Evolutionary conservation across 35 echinoderm and acorn worm species (phyloP), one percentile per base, ranked within the genome.

Genomic region (Heliocidaris tuberculata): DNA sequence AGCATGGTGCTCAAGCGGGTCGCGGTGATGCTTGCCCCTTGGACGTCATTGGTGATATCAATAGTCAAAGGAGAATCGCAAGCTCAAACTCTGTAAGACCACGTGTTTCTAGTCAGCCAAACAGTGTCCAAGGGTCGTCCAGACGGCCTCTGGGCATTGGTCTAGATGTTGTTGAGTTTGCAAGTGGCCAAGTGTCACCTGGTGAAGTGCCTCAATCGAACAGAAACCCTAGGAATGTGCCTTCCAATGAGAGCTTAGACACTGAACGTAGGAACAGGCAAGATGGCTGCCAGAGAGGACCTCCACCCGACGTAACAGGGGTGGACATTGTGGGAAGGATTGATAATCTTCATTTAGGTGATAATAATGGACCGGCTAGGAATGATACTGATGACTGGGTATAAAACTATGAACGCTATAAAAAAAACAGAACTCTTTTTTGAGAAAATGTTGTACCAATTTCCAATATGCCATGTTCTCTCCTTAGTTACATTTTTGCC

Each of bases 301-400:
- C 91, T 31, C 91, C 91, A 19, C 91, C 91, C 21, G 91, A 93
- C 30, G 91, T 93, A 15, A 48, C 91, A n/a, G 91, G 91, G 19
- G 48, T 93, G 9, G 91, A 93, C 10, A 93, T 93, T 56, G 48
- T 93, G 16, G 91, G 91, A 29, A n/a, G 49, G 29, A 49, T 93
- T 13, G 15, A 93, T 59, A 42, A 59, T 59, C 48, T 93, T 30
- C 91, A 93, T n/a, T 49, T 93, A 30, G 48, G 50, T 48, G 91
- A 93, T 32, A 78, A 12, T 15, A 32, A 89, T 42, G 31, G 87
- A 31, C 31, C 31, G 24, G 13, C 31, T 42, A 89, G 87, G 87
- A 89, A 89, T 89, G 87, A 89, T 89, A 9, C 31, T 32, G 87
- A 89, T 12, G 87, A 89, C 47, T 89, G 87, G 87, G 87, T 89